Percentiles rank a stretch among this genome's conserved stretches.
These are phyloP conservation scores for Todiramphus chloris DNA, from an alignment of 2,113 vertebrate genomes.

Conservation along the genomic window DNA sequence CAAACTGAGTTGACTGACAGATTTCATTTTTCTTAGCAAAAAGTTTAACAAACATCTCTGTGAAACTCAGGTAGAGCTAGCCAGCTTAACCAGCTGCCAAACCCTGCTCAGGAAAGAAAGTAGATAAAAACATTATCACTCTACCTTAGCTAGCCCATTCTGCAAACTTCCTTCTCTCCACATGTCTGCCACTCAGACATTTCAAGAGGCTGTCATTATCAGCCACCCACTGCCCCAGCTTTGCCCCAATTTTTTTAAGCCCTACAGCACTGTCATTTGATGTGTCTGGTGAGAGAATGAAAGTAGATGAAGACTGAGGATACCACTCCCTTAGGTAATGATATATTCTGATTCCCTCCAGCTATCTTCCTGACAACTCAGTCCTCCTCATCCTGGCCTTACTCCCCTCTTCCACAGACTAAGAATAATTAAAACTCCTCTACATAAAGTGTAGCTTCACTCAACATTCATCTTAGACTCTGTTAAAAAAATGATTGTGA, in stretches of 20 bases:
- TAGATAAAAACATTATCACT: neutral
- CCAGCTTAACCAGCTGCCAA: neutral
- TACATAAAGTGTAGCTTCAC: slow-evolving; percentile 47
- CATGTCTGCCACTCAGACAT: slow-evolving; percentile 61
- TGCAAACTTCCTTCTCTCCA: slow-evolving; percentile 3
- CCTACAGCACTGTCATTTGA: slow-evolving; percentile 76
- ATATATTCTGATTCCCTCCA: slow-evolving; percentile 70
- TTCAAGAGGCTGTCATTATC: slow-evolving; percentile 69
- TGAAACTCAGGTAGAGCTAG: neutral
- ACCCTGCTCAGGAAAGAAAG: neutral
- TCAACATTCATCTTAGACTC: slow-evolving; percentile 63
- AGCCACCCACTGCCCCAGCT: slow-evolving; percentile 55
- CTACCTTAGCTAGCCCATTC: neutral
- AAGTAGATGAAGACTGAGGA: slow-evolving; percentile 69
- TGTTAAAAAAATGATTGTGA: slow-evolving; percentile 60
- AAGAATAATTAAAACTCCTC: slow-evolving; percentile 67
- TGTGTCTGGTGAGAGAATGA: slow-evolving; percentile 74
- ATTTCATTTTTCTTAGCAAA: neutral
- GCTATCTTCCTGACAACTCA: slow-evolving; percentile 66
- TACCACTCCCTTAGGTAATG: slow-evolving; percentile 61
- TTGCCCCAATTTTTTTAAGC: slow-evolving; percentile 75
- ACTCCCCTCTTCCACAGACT: slow-evolving; percentile 15
- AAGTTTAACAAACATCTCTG: neutral
- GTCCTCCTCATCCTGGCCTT: slow-evolving; percentile 39
- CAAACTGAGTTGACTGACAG: neutral